Conservation (phyloP, 2,113 vertebrate genomes). For the Heptranchias perlo region DNA sequence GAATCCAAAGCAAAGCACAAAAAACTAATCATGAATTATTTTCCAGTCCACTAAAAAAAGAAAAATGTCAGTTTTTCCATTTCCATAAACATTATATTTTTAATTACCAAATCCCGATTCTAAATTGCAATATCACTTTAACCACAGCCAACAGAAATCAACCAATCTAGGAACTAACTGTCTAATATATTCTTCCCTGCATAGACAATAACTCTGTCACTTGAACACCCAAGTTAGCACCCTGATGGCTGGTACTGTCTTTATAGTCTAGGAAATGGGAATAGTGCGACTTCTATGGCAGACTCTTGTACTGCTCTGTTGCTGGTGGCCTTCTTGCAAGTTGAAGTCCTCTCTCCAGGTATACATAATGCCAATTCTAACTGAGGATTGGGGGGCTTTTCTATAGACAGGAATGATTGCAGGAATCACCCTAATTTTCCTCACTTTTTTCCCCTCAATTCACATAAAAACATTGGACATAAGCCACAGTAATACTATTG, state of each 20-base stretch:
- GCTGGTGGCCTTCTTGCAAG: neutral
- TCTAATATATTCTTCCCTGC: neutral
- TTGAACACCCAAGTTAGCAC: neutral
- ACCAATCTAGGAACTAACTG: neutral
- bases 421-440: neutral
- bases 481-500: neutral
- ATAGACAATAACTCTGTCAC: neutral
- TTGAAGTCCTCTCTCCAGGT: neutral
- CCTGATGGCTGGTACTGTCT: neutral
- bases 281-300: neutral
- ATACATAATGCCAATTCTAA: neutral
- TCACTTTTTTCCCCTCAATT: neutral
- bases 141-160: neutral
- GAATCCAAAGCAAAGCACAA: no score
- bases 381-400: no score
- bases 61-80: neutral
- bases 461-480: neutral
- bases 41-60: neutral
- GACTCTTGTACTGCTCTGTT: neutral
- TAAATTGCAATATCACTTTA: neutral
- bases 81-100: neutral
- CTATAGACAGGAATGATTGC: neutral
- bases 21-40: no score
- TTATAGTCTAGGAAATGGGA: neutral
- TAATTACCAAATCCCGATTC: neutral